Evolutionary conservation across 2,113 vertebrate species (phyloP), one percentile per base, ranked within the genome.

Genomic region (Ammodytes dubius): DNA sequence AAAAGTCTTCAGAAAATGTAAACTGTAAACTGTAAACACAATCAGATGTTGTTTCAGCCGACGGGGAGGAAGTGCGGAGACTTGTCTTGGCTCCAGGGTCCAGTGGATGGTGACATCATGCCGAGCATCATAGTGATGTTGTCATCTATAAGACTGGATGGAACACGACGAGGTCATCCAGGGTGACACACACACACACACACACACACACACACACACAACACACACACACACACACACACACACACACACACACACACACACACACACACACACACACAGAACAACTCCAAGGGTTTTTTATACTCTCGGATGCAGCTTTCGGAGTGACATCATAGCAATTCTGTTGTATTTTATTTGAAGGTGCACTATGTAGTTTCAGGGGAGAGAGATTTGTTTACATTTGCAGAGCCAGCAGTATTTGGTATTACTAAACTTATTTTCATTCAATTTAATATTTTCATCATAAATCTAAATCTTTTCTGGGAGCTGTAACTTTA

Each of bases 71-170:
- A 72, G 64, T 3, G 35, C 0, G 2, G 42, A 37, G 57, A 5
- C 9, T 57, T 52, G 56, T 70, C 59, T 74, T 66, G 66, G 43
- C 42, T 45, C 4, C 11, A 37, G 72, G 9, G 3, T 46, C 79
- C 52, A 15, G 66, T 56, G 45, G 56, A 40, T 19, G 80, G 57
- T 73, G 88, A 83, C 91, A 88, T 87, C 89, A 87, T 35, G 61
- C 54, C 6, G 58, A 63, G 81, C 49, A 50, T 86, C 89, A 85
- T 66, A 46, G 65, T 49, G 1, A 45, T 88, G 88, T 12, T 58
- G 81, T 89, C 85, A 84, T 90, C 81, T 72, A 43, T 70, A 9
- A 19, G 59, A 67, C n/a, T 39, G 68, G 70, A 71, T 58, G 64
- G 8, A 58, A 72, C 37, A 0, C 4, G 0, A 82, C 42, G 72